Conservation (phyloP, 2,797 vertebrate species). For the Pampus argenteus region DNA sequence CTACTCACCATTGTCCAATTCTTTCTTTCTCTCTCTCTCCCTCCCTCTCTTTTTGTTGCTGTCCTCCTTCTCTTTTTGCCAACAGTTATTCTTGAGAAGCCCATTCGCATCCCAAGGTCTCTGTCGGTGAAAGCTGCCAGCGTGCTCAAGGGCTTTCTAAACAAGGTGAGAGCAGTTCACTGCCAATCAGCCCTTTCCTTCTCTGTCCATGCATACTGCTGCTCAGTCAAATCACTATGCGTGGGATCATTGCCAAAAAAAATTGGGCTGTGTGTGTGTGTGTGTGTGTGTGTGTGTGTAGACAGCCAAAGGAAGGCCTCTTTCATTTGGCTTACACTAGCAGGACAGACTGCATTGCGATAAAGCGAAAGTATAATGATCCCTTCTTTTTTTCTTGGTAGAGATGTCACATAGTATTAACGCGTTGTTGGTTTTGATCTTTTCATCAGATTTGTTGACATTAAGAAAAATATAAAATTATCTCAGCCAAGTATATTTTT, state of each 20-base stretch:
- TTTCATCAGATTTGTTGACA: too few species aligned
- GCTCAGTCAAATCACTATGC: conserved; percentile 18
- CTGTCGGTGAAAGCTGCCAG: conserved; percentile 98
- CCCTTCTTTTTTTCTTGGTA: too few species aligned
- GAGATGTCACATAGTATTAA: too few species aligned
- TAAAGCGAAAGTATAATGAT: background rate
- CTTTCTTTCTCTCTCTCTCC: conserved; percentile 35
- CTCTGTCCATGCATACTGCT: background rate
- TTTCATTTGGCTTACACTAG: conserved; percentile 5
- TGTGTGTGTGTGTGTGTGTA: background rate
- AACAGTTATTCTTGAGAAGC: conserved; percentile 97
- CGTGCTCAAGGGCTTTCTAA: conserved; percentile 98
- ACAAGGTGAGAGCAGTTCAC: conserved; percentile 90
- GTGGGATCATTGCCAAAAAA: conserved; percentile 35
- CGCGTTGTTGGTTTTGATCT: too few species aligned
- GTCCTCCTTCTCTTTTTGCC: conserved; percentile 50
- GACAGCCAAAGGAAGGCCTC: conserved; percentile 5
- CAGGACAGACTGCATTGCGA: too few species aligned
- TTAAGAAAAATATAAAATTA: too few species aligned
- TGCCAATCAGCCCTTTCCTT: conserved; percentile 23
- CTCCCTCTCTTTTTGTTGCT: conserved; percentile 42
- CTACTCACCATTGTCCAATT: conserved; percentile 67
- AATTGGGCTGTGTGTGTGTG: background rate
- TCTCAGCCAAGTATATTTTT: too few species aligned
- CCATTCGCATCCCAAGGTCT: conserved; percentile 97